Percentiles rank a stretch among this genome's conserved stretches.
These are phyloP conservation scores for Bursaphelenchus okinawaensis DNA, from an alignment of 2,888 invertebrate species.

Conservation along the genomic window DNA sequence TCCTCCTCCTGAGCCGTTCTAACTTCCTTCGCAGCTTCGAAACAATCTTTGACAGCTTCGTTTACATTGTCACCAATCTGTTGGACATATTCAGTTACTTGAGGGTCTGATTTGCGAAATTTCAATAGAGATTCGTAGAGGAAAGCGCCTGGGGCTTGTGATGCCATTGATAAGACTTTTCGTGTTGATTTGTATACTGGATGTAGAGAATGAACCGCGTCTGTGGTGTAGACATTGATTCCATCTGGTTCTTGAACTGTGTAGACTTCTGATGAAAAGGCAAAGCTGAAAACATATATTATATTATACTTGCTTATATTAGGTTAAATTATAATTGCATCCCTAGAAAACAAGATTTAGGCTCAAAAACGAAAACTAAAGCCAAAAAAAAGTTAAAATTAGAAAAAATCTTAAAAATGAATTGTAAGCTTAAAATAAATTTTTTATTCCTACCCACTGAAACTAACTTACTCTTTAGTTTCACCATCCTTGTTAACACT, in stretches of 20 bases:
- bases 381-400: too few relatives aligned
- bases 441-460: too few relatives aligned
- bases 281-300: slow-evolving; percentile 4
- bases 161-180: slow-evolving; percentile 20
- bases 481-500: background rate
- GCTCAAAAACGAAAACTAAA: too few relatives aligned
- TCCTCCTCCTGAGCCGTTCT: background rate
- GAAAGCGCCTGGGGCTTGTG: slow-evolving; percentile 23
- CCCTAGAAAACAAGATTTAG: too few relatives aligned
- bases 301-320: background rate
- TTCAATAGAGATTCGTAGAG: slow-evolving; percentile 22
- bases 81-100: slow-evolving; percentile 25
- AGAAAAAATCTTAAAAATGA: too few relatives aligned
- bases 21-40: slow-evolving; percentile 21
- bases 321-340: too few relatives aligned
- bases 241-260: slow-evolving; percentile 12
- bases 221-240: slow-evolving; percentile 9
- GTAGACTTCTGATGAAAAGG: slow-evolving; percentile 11
- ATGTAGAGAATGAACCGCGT: slow-evolving; percentile 9
- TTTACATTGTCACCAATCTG: slow-evolving; percentile 14
- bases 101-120: slow-evolving; percentile 18
- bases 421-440: too few relatives aligned
- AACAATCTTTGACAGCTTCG: slow-evolving; percentile 27
- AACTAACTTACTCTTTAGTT: slow-evolving; percentile 10
- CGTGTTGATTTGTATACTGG: slow-evolving; percentile 15